Base-by-base conservation (phyloP, 64 coral and sea anemone genomes). In the Stichodactyla mertensii region DNA sequence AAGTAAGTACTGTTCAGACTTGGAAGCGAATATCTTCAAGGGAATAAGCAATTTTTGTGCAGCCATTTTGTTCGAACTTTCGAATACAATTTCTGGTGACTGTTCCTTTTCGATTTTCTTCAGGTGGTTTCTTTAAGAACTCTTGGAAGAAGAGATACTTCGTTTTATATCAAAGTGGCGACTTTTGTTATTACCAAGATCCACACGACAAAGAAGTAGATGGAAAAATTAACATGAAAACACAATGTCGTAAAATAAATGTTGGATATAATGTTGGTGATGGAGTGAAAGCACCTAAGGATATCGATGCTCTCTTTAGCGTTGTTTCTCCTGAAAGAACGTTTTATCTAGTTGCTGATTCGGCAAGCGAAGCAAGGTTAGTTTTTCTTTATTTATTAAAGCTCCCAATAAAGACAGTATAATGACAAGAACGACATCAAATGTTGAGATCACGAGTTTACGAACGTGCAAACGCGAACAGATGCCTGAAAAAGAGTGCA, bases 101-200 rank as follows among this genome's bases (percentile, higher is more conserved):
- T 69, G 60, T 27, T 55, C 55, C 10, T 52, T 27, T 57, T 84
- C 10, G 14, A 80, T 82, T 23, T 18, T 83, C 52, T 71, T 11
- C 27, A 97, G 94, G 94, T 78, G 94, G 94, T 14, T 97, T 97
- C 66, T 97, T 97, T 64, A 97, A 97, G 84, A 97, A 97, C 55
- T 90, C 87, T 79, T 97, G 94, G 94, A 97, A 97, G 86, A 93
- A 86, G 52, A 87, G 94, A 61, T 96, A 96, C 79, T 96, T 96
- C 82, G 92, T 92, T 27, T 78, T 96, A 57, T 96, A 93, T 60
- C 81, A 93, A 90, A 89, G 91, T 93, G 94, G 94, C 52, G 91
- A 93, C 28, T 96, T 96, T 52, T 96, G 88, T 85, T 96, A 96
- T 89, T 93, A 93, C 36, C 94, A 96, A 89, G 94, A 93, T 52